phyloP scores from a whole-genome alignment of 2,888 invertebrate species.

The Leptinotarsa peninsularis region DNA sequence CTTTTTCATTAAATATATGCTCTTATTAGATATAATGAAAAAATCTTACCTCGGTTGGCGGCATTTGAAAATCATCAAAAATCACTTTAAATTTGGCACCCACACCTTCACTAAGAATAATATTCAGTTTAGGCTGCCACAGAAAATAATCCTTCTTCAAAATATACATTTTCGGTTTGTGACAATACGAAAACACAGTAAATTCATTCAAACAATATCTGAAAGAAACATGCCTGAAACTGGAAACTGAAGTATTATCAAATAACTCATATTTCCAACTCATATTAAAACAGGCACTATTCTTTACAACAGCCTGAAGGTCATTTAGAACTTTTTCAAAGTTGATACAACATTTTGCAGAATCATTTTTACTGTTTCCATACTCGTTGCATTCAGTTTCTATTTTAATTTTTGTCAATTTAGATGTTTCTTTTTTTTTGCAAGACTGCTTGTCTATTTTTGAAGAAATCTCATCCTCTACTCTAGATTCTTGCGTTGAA shows the following conservation, averaged over 20 bases:
- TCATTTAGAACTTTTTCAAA: slow-evolving; percentile 3
- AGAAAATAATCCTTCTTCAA: slow-evolving; percentile 38
- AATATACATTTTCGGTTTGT: slow-evolving; percentile 34
- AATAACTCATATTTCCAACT: slow-evolving; percentile 39
- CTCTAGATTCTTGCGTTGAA: slow-evolving; percentile 34
- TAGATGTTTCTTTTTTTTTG: slow-evolving; percentile 24
- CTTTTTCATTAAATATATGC: no score
- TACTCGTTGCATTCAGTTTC: slow-evolving; percentile 4
- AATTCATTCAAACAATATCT: slow-evolving; percentile 15
- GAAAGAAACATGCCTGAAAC: slow-evolving; percentile 15
- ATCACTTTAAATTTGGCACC: slow-evolving; percentile 35
- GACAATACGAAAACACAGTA: slow-evolving; percentile 26
- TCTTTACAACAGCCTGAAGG: slow-evolving; percentile 4
- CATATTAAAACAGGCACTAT: slow-evolving; percentile 18
- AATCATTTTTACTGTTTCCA: slow-evolving; percentile 20
- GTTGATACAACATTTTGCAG: slow-evolving; percentile 14
- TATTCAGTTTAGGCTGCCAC: slow-evolving; percentile 42
- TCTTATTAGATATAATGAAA: no score
- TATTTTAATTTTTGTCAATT: slow-evolving; percentile 16
- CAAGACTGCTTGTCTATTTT: slow-evolving; percentile 29
- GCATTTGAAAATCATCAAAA: slow-evolving; percentile 30
- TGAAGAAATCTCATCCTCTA: slow-evolving; percentile 22
- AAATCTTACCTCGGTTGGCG: slow-evolving; percentile 31
- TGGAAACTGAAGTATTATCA: slow-evolving; percentile 14
- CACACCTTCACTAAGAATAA: slow-evolving; percentile 39